These are phyloP conservation scores for Adelognathus sp. DNA, from an alignment of 2,888 invertebrate species.

Conservation along the genomic window DNA sequence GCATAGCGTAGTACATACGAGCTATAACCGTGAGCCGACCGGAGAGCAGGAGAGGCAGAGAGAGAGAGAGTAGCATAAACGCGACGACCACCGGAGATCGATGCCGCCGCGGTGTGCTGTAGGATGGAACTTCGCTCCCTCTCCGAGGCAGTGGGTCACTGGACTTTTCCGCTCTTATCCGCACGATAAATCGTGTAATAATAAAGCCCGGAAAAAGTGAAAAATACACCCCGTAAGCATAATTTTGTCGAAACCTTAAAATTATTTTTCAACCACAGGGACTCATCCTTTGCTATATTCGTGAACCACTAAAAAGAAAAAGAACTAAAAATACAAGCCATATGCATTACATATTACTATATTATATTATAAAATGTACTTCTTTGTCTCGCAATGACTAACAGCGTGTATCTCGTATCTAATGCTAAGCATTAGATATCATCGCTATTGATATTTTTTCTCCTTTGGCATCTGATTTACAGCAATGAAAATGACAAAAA, in stretches of 20 bases:
- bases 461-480: too few species aligned
- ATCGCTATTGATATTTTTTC: too few species aligned
- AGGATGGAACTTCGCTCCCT: conserved; percentile 35
- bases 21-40: neutral
- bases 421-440: too few species aligned
- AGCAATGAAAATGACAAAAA: too few species aligned
- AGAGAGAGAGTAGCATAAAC: conserved; percentile 39
- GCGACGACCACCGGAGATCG: conserved; percentile 51
- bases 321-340: too few species aligned
- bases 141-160: conserved; percentile 57
- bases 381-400: too few species aligned
- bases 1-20: neutral
- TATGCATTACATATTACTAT: too few species aligned
- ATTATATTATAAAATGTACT: too few species aligned
- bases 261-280: too few species aligned
- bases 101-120: conserved; percentile 49
- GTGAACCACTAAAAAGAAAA: too few species aligned
- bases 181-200: conserved; percentile 12
- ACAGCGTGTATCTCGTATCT: too few species aligned
- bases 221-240: neutral
- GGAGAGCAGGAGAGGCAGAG: neutral
- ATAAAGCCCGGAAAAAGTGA: neutral
- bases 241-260: neutral
- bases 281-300: too few species aligned
- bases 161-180: conserved; percentile 49